Evolutionary conservation across 2,888 invertebrate species (phyloP).

Genomic region (Luffia ferchaultella): DNA sequence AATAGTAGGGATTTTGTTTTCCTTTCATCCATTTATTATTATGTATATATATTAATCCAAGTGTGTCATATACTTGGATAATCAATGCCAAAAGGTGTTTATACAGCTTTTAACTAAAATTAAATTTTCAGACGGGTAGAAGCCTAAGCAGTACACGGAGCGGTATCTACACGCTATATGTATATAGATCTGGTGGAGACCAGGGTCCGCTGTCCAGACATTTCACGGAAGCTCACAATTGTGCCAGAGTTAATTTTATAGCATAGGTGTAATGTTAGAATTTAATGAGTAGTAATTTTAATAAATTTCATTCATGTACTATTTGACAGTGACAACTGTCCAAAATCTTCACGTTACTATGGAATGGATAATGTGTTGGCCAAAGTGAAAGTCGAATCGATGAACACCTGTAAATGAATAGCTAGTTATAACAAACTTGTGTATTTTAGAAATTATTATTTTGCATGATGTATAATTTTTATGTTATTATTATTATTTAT

Average conservation of each 20-base stretch:
- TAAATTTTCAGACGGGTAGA: too few relatives aligned
- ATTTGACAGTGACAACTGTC: not conserved
- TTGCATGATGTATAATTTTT: constrained; percentile 4
- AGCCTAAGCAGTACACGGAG: too few relatives aligned
- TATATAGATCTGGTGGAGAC: too few relatives aligned
- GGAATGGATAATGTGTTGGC: not conserved
- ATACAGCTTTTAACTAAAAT: too few relatives aligned
- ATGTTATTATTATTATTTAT: constrained; percentile 3
- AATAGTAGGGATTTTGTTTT: too few relatives aligned
- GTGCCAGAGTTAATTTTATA: constrained; percentile 46
- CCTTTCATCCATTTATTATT: too few relatives aligned
- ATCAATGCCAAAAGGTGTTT: too few relatives aligned
- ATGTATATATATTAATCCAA: too few relatives aligned
- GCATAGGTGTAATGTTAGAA: constrained; percentile 31
- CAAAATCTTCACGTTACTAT: not conserved
- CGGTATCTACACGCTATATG: too few relatives aligned
- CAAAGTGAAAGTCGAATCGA: not conserved
- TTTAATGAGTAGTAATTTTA: constrained; percentile 39
- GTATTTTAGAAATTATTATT: too few relatives aligned
- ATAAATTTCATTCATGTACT: constrained; percentile 15
- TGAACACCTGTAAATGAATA: not conserved
- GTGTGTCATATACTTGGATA: too few relatives aligned
- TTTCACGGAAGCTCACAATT: constrained; percentile 51
- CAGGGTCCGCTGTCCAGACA: constrained; percentile 43
- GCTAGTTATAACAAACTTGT: too few relatives aligned